Evolutionary conservation across 2,797 vertebrate species (phyloP), one percentile per base, ranked within the genome.

Genomic region (Arvicola amphibius): DNA sequence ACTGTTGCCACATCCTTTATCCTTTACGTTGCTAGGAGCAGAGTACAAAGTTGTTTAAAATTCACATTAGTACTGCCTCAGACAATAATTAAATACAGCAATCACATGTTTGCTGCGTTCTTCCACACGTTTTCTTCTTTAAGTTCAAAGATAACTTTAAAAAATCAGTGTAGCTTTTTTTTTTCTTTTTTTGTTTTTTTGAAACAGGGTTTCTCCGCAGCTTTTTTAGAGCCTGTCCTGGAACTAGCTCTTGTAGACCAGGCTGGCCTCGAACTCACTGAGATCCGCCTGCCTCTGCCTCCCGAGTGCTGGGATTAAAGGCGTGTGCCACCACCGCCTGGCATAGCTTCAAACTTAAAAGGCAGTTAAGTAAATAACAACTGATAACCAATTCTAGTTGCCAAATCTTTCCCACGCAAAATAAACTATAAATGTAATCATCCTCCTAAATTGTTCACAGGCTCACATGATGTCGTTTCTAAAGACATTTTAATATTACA

Each of bases 291-390:
- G n/a, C n/a, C n/a, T n/a, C n/a, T n/a, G n/a, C n/a, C n/a, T n/a
- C n/a, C n/a, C n/a, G n/a, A n/a, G n/a, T n/a, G n/a, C n/a, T n/a
- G n/a, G n/a, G n/a, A n/a, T n/a, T n/a, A n/a, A n/a, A n/a, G n/a
- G n/a, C n/a, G n/a, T n/a, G n/a, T n/a, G n/a, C n/a, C n/a, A n/a
- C n/a, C n/a, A n/a, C n/a, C n/a, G n/a, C n/a, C n/a, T n/a, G n/a
- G n/a, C n/a, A n/a, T n/a, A n/a, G n/a, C n/a, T n/a, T n/a, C n/a
- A 21, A 92, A 88, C 40, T 88, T 80, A 61, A 90, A 91, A 94
- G 25, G 3, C 34, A 56, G 51, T 65, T 69, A 84, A 79, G 43
- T 37, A 85, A 93, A 61, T 83, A 29, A 8, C 0, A 91, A 48
- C 34, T 14, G 40, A 32, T 17, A 3, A 34, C 27, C 59, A 93